Base-by-base conservation (phyloP, 2,797 vertebrate species). In the Toxotes lorentzi region DNA sequence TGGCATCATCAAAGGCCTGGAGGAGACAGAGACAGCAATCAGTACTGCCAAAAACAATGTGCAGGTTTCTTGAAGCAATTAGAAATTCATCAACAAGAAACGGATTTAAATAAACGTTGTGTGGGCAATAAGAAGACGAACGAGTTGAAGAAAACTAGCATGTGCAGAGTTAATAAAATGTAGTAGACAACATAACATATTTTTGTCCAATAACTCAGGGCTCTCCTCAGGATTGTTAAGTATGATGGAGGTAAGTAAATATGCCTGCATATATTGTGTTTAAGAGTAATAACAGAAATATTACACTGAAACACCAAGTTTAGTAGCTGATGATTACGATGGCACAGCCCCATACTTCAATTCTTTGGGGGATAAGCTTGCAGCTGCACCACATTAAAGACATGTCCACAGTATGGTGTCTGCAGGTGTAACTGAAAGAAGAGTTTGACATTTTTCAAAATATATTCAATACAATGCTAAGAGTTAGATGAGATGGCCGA, bases 1-100 rank as follows among this genome's bases (percentile, higher is more conserved):
- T 97, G 93, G 98, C 98, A 60, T 97, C 96, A 79, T 99, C 97
- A 86, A 98, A 98, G 88, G 98, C 97, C 98, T 99, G 73, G 30
- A 74, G 2, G 70, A 80, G 38, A 85, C 7, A 68, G 10, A 82
- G 38, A 74, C n/a, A 35, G 8, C 6, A 11, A n/a, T 72, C 53
- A 83, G 17, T 23, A 45, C 35, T n/a, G 45, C 1, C 13, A 53
- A 51, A 57, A 67, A 30, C 23, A 63, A 3, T 4, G 7, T 54
- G 10, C 30, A 23, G 24, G 6, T 24, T 51, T 41, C n/a, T 19
- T 38, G 40, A 62, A 54, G 27, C 0, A 1, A 64, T 35, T 50
- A 9, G 45, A 77, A 73, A 57, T 41, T 16, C n/a, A 68, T 32
- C 12, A 72, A 30, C 41, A 43, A 23, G 34, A 48, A 9, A 58